These are phyloP conservation scores for Zeugodacus cucurbitae DNA, from an alignment of 1,140 invertebrate species.

Conservation along the genomic window DNA sequence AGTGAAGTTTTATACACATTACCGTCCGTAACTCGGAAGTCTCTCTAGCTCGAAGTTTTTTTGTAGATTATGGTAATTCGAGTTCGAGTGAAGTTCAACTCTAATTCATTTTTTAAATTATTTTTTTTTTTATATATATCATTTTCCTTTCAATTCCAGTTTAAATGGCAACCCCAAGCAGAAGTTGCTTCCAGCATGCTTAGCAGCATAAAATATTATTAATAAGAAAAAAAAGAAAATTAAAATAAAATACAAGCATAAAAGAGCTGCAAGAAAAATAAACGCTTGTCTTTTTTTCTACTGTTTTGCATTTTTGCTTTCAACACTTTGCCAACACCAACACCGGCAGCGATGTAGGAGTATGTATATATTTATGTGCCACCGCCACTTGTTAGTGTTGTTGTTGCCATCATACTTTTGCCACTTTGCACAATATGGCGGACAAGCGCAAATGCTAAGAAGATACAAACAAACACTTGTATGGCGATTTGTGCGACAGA, in stretches of 20 bases:
- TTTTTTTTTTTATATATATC: no score
- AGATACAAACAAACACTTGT: not conserved
- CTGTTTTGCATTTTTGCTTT: slow-evolving; percentile 31
- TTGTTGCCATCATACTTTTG: slow-evolving; percentile 9
- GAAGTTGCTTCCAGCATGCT: no score
- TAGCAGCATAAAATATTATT: not conserved
- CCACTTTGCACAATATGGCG: slow-evolving; percentile 18
- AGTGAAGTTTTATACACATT: no score
- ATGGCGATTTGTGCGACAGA: not conserved
- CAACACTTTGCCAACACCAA: not conserved
- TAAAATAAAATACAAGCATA: not conserved
- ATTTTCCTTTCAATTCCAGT: not conserved
- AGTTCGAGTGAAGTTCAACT: no score
- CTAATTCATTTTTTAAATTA: no score
- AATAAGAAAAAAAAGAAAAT: not conserved
- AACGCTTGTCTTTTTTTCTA: not conserved
- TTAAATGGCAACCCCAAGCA: not conserved
- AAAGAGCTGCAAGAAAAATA: not conserved
- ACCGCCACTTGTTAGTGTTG: not conserved
- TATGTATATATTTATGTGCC: no score
- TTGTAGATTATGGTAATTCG: no score
- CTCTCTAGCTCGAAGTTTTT: no score
- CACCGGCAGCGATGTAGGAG: not conserved
- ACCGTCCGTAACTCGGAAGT: no score
- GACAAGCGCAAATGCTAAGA: not conserved